Percentiles rank a stretch among this genome's conserved stretches.
phyloP scores from a whole-genome alignment of 2,888 invertebrate species.

The Synergus gifuensis region DNA sequence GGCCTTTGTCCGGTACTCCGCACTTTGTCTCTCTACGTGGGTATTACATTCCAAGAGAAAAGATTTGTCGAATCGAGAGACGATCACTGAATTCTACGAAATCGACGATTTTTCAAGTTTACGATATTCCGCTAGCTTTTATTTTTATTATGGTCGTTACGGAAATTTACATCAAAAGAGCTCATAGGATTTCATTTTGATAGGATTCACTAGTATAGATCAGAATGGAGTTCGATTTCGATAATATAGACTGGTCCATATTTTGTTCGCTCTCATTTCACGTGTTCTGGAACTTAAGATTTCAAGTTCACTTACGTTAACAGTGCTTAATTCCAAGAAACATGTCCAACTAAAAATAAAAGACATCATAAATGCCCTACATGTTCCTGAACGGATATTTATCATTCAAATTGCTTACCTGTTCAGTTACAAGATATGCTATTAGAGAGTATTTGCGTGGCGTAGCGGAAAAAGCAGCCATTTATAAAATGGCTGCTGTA shows the following conservation, averaged over 20 bases:
- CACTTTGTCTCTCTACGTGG: conserved; percentile 47
- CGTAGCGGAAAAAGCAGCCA: conserved; percentile 4
- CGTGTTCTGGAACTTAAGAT: not conserved
- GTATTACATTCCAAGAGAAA: conserved; percentile 6
- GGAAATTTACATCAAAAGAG: not conserved
- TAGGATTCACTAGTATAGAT: not conserved
- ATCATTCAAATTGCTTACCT: not conserved
- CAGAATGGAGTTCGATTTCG: not conserved
- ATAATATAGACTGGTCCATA: not conserved
- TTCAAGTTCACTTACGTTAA: not conserved
- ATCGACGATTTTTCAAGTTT: not conserved
- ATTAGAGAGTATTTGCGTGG: not conserved
- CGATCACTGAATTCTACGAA: not conserved
- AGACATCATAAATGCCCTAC: not conserved
- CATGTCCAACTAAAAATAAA: not conserved
- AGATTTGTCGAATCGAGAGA: conserved; percentile 7
- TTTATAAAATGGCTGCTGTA: no score
- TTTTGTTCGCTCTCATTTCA: not conserved
- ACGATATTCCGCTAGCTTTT: not conserved
- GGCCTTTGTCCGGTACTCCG: conserved; percentile 67
- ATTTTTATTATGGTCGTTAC: conserved; percentile 1
- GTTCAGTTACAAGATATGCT: not conserved
- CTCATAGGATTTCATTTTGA: not conserved
- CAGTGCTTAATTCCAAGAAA: not conserved
- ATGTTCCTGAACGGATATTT: not conserved